A percentile compares a stretch with the other conserved stretches of the same genome.
Evolutionary conservation across 2,113 vertebrate genomes (phyloP).

Genomic region (Ovibos moschatus): DNA sequence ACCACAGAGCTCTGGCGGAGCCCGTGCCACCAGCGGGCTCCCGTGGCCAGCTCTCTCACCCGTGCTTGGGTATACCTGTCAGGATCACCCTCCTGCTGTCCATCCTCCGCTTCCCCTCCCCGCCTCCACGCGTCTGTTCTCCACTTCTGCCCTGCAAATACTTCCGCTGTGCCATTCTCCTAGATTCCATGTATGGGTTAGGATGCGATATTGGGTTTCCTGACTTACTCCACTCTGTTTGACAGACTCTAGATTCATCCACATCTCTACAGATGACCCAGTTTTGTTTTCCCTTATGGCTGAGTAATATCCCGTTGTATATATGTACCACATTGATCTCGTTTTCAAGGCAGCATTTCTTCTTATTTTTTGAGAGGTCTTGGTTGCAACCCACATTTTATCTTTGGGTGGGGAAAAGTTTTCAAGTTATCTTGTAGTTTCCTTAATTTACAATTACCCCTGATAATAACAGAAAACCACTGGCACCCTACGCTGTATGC

Average conservation of each 20-base stretch:
- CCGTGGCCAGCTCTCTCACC: neutral
- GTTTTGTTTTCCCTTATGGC: neutral
- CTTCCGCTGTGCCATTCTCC: neutral
- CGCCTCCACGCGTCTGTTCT: neutral
- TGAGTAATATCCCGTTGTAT: neutral
- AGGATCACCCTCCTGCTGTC: neutral
- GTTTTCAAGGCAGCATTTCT: conserved; percentile 10
- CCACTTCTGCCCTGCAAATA: neutral
- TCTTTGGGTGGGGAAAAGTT: neutral
- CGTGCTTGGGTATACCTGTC: fast-evolving
- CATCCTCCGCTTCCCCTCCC: neutral
- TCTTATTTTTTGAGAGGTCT: neutral
- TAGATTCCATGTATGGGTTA: neutral
- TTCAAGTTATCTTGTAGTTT: neutral
- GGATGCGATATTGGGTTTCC: neutral
- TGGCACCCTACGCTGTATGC: neutral
- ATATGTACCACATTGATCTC: neutral
- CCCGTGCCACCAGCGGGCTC: fast-evolving
- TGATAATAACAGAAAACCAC: neutral
- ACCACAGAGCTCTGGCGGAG: neutral
- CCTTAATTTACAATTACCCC: neutral
- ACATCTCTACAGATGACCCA: neutral
- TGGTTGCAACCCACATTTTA: neutral
- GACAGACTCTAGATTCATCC: neutral
- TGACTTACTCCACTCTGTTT: neutral